Base-by-base conservation (phyloP, 35 echinoderm and acorn worm species). In the Lytechinus variegatus region DNA sequence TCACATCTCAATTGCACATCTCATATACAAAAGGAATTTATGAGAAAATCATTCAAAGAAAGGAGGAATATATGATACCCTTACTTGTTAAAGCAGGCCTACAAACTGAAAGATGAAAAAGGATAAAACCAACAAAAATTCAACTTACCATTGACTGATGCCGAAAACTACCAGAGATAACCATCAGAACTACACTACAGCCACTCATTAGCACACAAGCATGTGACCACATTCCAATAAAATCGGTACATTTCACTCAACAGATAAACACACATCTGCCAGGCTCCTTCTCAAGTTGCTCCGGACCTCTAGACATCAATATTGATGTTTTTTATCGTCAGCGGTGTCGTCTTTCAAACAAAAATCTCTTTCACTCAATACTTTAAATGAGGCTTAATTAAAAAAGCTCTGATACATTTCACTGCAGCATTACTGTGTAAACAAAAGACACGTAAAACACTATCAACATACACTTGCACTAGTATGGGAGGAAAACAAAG, bases 171-270 rank as follows among this genome's bases (percentile, higher is more conserved):
- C n/a, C 66, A 79, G n/a, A 79, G 21, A 79, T 24, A 79, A 79
- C 6, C n/a, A 7, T 7, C 1, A 79, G 4, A n/a, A 24, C 16
- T n/a, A 79, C 14, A n/a, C 21, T 79, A 79, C 16, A 79, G 66
- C 6, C 66, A 79, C 14, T 79, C 66, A 19, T 79, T 79, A 79
- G 66, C 66, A 79, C 21, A 79, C 66, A 79, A 24, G 16, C 66
- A 79, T 79, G 66, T 79, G 66, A 79, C 66, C 14, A 16, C 19
- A 79, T 79, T 79, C 66, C 66, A n/a, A 79, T 7, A 24, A 71
- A 79, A 79, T 79, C 66, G 3, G 66, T 79, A 79, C 66, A 79
- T 79, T 79, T 79, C 66, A 79, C 66, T 79, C 66, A 79, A 79
- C 66, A 79, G 66, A 79, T 79, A 79, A 79, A 79, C 16, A 79